Evolutionary conservation across 1,140 invertebrate species (phyloP).

Genomic region (Ostrea edulis): DNA sequence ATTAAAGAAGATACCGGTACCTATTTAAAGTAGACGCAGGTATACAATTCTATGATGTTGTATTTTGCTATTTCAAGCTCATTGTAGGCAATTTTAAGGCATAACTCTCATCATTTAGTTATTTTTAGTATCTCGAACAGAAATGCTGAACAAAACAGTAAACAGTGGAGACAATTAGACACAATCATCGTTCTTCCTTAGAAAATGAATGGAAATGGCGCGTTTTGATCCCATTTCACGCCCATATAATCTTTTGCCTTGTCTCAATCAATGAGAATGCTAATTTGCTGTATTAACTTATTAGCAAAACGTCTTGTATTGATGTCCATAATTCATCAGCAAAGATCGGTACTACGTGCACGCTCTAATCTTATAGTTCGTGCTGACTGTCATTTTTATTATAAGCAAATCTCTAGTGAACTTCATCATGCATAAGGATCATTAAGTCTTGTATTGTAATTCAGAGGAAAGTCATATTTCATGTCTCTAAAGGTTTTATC

Average conservation of each 20-base stretch:
- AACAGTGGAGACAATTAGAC: background rate
- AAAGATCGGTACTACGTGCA: background rate
- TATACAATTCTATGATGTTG: too few species aligned
- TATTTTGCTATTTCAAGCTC: too few species aligned
- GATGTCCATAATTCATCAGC: background rate
- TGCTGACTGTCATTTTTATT: background rate
- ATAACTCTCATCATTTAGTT: background rate
- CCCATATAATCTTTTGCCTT: background rate
- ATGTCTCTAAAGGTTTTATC: constrained; percentile 9
- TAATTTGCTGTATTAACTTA: constrained; percentile 12
- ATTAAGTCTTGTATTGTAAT: constrained; percentile 27
- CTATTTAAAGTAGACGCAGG: too few species aligned
- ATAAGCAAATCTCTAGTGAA: constrained; percentile 24
- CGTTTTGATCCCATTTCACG: background rate
- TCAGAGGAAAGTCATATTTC: constrained; percentile 15
- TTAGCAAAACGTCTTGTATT: constrained; percentile 2
- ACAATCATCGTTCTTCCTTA: background rate
- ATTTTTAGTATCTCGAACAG: background rate
- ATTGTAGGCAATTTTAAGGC: background rate
- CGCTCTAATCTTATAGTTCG: background rate
- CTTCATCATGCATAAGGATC: background rate
- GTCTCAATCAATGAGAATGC: constrained; percentile 12
- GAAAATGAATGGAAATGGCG: background rate
- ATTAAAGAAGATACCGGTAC: too few species aligned
- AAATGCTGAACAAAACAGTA: background rate